A percentile compares a stretch with the other conserved stretches of the same genome.
Evolutionary conservation across 2,797 vertebrate species (phyloP).

Genomic region (Setipinna tenuifilis): DNA sequence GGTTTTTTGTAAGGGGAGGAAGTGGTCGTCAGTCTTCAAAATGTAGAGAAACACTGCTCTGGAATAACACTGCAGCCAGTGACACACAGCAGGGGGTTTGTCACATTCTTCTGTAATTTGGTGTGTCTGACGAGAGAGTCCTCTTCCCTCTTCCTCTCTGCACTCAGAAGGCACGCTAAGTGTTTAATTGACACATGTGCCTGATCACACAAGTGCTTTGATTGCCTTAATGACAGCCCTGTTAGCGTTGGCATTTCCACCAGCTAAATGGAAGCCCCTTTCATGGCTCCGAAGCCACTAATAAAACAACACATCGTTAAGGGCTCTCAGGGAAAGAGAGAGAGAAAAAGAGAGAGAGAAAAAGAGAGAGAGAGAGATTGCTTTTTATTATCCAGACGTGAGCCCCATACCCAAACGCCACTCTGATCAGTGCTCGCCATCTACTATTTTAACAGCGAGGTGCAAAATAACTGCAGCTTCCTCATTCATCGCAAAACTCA

Average conservation of each 20-base stretch:
- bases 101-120: constrained; percentile 52
- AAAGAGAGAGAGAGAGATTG: too few relatives aligned
- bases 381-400: neutral
- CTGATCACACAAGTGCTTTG: constrained; percentile 60
- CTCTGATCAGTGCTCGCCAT: neutral
- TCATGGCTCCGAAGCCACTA: constrained; percentile 3
- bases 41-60: too few relatives aligned
- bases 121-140: constrained; percentile 32
- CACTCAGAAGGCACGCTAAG: constrained; percentile 51
- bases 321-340: neutral
- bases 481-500: neutral
- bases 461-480: neutral
- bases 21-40: too few relatives aligned
- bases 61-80: too few relatives aligned
- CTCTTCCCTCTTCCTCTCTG: constrained; percentile 35
- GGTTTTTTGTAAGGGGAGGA: too few relatives aligned
- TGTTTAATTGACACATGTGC: constrained; percentile 52
- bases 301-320: neutral
- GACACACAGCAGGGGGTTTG: too few relatives aligned
- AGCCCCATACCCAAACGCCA: neutral
- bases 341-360: too few relatives aligned
- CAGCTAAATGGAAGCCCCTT: neutral
- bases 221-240: constrained; percentile 63
- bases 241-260: constrained; percentile 3
- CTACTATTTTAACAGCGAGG: too few relatives aligned